A percentile compares a stretch with the other conserved stretches of the same genome.
Conservation (phyloP, 2,888 invertebrate genomes). For the Parnassius glacialis region DNA sequence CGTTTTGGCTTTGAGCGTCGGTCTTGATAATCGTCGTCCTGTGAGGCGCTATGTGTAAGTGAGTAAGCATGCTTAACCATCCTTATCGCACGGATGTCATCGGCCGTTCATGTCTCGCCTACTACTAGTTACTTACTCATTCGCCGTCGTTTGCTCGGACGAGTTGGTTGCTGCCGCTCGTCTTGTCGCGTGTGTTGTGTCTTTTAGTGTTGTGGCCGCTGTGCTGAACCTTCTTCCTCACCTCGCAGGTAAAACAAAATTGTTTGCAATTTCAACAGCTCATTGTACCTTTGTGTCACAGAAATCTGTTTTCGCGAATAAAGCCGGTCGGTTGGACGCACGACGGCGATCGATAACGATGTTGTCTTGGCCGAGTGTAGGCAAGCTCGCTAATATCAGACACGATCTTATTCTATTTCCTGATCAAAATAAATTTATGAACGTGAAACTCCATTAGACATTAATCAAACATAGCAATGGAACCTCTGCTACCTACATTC, state of each 20-base stretch:
- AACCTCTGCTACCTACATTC: background rate
- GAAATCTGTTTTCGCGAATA: constrained; percentile 44
- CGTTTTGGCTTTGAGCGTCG: constrained; percentile 44
- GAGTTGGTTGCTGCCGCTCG: constrained; percentile 69
- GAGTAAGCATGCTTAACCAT: constrained; percentile 44
- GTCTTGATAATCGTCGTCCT: constrained; percentile 42
- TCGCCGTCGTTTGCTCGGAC: constrained; percentile 66
- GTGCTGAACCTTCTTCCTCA: constrained; percentile 50
- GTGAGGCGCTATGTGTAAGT: constrained; percentile 33
- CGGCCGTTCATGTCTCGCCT: constrained; percentile 62
- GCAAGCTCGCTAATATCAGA: constrained; percentile 47
- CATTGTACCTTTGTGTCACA: constrained; percentile 51
- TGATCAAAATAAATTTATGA: constrained; percentile 32
- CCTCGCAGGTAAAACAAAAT: constrained; percentile 57
- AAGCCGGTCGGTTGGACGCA: constrained; percentile 56
- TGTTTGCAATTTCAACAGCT: constrained; percentile 29
- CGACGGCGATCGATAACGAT: constrained; percentile 75
- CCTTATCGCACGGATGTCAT: constrained; percentile 60
- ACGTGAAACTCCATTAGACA: constrained; percentile 3
- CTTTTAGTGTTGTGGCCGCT: constrained; percentile 64
- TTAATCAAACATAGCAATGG: constrained; percentile 1
- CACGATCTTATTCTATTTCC: constrained; percentile 44
- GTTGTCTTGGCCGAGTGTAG: constrained; percentile 62
- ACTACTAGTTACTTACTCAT: constrained; percentile 52
- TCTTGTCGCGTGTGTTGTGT: constrained; percentile 70